A percentile compares a stretch with the other conserved stretches of the same genome.
Conservation (phyloP, 2,888 invertebrate species). For the Drosophila helvetica region DNA sequence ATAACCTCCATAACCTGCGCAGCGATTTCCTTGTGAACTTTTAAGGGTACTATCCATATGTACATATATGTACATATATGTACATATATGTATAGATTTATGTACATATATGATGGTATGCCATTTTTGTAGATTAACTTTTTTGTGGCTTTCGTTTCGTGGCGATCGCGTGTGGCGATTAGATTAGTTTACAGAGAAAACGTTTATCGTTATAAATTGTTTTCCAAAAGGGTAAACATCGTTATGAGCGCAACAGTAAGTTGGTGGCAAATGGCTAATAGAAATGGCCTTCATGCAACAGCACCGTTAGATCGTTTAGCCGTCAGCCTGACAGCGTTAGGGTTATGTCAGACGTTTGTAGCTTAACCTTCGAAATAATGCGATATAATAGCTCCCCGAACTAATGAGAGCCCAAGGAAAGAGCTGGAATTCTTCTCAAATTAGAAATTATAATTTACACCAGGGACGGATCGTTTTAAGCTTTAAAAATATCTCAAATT, state of each 20-base stretch:
- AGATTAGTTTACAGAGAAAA: constrained; percentile 37
- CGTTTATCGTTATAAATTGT: constrained; percentile 47
- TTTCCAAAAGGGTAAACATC: constrained; percentile 38
- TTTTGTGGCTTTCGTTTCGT: constrained; percentile 41
- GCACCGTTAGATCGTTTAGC: constrained; percentile 6
- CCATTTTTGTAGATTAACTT: constrained; percentile 40
- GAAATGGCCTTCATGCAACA: constrained; percentile 66
- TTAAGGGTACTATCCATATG: constrained; percentile 18
- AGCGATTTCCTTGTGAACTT: constrained; percentile 1
- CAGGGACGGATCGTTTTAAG: no score
- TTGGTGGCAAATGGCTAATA: constrained; percentile 54
- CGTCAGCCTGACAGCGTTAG: constrained; percentile 18
- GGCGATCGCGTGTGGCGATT: constrained; percentile 55
- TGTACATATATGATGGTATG: constrained; percentile 3
- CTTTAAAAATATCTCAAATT: no score
- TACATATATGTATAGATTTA: no score
- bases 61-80: no score
- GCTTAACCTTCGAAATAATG: constrained; percentile 13
- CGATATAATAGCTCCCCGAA: background rate
- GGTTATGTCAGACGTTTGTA: constrained; percentile 27
- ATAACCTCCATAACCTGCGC: background rate
- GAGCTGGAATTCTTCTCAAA: constrained; percentile 4
- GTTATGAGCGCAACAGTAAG: constrained; percentile 43
- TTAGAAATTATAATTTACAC: no score
- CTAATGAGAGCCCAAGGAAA: background rate